Percentiles rank a stretch among this genome's conserved stretches.
Conservation (phyloP, 2,113 vertebrate genomes). For the Hystrix cristata region DNA sequence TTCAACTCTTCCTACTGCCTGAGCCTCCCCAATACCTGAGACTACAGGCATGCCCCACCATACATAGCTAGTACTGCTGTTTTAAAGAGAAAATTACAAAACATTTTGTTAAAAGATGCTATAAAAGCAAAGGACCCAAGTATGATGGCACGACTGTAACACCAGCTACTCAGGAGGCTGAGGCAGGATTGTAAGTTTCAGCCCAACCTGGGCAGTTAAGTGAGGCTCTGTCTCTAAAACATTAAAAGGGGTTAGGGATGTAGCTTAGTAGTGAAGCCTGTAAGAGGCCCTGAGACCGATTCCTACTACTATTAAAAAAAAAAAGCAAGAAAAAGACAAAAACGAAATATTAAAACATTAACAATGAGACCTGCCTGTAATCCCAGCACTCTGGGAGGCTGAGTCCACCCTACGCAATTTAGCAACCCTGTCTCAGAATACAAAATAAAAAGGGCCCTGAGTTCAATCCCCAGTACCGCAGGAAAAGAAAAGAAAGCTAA, state of each 20-base stretch:
- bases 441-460: not conserved
- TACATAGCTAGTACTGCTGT: not conserved
- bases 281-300: not conserved
- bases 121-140: not conserved
- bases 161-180: too few species aligned
- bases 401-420: not conserved
- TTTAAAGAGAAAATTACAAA: not conserved
- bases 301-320: not conserved
- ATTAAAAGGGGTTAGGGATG: not conserved
- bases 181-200: too few species aligned
- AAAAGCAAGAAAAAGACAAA: not conserved
- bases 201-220: too few species aligned
- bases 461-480: not conserved
- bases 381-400: not conserved
- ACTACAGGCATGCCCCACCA: not conserved
- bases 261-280: not conserved
- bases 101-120: conserved; percentile 14
- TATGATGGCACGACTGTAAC: too few species aligned
- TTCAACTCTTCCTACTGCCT: not conserved
- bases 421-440: not conserved
- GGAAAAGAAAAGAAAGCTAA: not conserved
- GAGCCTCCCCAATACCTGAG: not conserved
- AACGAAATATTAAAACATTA: not conserved
- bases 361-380: not conserved
- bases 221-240: too few species aligned